These are phyloP conservation scores for Caenorhabditis virilis DNA, from an alignment of 2,888 invertebrate genomes.

Conservation along the genomic window DNA sequence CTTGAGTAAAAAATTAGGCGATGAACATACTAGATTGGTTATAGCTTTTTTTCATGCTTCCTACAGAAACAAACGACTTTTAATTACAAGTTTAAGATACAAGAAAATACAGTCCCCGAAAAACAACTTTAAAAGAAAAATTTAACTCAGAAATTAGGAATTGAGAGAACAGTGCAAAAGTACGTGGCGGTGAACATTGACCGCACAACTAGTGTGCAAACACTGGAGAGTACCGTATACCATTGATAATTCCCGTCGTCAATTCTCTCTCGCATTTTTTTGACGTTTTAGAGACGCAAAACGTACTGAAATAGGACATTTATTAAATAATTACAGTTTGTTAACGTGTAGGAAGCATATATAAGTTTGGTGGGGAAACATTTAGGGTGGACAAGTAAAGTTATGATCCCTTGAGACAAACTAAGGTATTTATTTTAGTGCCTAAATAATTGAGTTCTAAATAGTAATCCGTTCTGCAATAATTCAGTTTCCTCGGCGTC, in stretches of 20 bases:
- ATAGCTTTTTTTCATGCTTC: background rate
- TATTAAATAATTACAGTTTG: too few species aligned
- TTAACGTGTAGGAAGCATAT: too few species aligned
- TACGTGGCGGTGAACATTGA: slow-evolving; percentile 38
- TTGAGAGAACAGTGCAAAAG: slow-evolving; percentile 20
- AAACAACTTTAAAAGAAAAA: background rate
- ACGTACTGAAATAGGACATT: slow-evolving; percentile 29
- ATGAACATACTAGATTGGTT: background rate
- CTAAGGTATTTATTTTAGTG: too few species aligned
- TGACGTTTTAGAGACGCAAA: slow-evolving; percentile 27
- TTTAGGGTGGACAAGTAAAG: too few species aligned
- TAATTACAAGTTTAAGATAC: background rate
- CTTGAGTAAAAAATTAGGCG: background rate
- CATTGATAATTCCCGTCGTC: slow-evolving; percentile 15
- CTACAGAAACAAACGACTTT: background rate
- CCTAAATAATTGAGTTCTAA: too few species aligned
- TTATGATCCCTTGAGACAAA: too few species aligned
- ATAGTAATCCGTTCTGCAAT: too few species aligned
- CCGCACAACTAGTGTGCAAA: slow-evolving; percentile 37
- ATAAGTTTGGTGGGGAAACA: too few species aligned
- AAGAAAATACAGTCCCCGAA: background rate
- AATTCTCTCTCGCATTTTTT: slow-evolving; percentile 11
- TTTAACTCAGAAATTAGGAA: background rate
- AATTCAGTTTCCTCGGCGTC: too few species aligned
- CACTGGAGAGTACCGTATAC: slow-evolving; percentile 29